A percentile compares a stretch with the other conserved stretches of the same genome.
phyloP scores from a whole-genome alignment of 1,140 invertebrate genomes.

The Ceratosolen fusciceps region DNA sequence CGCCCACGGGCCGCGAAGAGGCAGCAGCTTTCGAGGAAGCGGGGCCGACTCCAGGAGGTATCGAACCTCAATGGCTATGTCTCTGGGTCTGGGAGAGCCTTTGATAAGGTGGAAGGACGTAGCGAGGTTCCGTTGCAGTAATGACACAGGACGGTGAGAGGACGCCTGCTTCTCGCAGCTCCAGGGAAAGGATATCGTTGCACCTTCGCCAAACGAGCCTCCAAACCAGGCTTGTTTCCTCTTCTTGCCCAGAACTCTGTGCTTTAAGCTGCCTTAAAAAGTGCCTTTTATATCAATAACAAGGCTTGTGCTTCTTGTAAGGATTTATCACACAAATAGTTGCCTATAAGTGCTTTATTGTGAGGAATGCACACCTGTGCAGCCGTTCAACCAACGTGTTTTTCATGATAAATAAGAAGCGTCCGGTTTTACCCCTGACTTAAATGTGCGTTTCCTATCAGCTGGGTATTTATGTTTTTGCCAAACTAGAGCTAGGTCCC shows the following conservation, averaged over 20 bases:
- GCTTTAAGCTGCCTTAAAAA: conserved; percentile 7
- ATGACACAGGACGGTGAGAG: conserved; percentile 34
- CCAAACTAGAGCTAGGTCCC: conserved; percentile 71
- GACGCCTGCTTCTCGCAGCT: not conserved
- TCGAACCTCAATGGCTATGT: not conserved
- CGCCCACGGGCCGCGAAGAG: not conserved
- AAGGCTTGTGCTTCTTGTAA: not conserved
- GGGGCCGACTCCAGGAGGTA: not conserved
- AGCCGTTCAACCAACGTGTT: not conserved
- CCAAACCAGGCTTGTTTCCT: conserved; percentile 23
- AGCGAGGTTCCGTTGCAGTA: conserved; percentile 12
- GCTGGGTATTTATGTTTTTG: conserved; percentile 70
- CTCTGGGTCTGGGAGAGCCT: not conserved
- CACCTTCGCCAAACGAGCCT: not conserved
- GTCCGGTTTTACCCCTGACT: conserved; percentile 26
- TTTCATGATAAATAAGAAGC: conserved; percentile 10
- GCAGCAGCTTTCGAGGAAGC: not conserved
- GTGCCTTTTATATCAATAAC: conserved; percentile 29
- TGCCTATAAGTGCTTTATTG: not conserved
- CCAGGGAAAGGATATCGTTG: not conserved
- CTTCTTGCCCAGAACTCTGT: not conserved
- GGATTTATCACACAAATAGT: not conserved
- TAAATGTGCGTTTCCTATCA: conserved; percentile 47
- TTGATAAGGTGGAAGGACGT: not conserved
- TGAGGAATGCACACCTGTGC: conserved; percentile 1